Percentiles rank a stretch among this genome's conserved stretches.
phyloP scores from a whole-genome alignment of 2,113 vertebrate species.

The Natator depressus region DNA sequence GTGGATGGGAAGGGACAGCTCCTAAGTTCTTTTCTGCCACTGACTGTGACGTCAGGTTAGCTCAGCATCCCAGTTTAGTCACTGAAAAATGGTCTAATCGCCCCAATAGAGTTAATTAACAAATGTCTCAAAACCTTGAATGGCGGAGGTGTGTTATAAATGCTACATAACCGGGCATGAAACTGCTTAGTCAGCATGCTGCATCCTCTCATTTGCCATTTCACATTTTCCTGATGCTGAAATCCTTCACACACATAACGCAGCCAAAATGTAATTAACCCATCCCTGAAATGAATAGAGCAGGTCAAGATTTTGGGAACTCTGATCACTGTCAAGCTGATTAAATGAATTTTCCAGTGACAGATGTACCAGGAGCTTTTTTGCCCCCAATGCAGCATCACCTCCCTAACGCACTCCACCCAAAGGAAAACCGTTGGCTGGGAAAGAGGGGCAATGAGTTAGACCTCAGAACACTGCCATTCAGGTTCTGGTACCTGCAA shows the following conservation, averaged over 20 bases:
- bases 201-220: neutral
- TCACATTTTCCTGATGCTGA: neutral
- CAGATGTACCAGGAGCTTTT: neutral
- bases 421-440: neutral
- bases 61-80: neutral
- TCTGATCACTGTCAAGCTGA: neutral
- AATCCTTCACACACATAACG: neutral
- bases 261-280: neutral
- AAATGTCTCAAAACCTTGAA: neutral
- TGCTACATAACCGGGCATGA: neutral
- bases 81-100: neutral
- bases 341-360: fast-evolving
- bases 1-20: neutral
- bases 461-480: too few relatives aligned
- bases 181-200: neutral
- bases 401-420: neutral
- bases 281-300: fast-evolving
- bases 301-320: fast-evolving
- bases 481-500: neutral
- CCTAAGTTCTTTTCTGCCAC: neutral
- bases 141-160: neutral
- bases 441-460: neutral
- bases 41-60: neutral
- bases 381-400: neutral
- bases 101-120: neutral